Conservation (phyloP, 2,797 vertebrate species). For the Anguilla marmorata region DNA sequence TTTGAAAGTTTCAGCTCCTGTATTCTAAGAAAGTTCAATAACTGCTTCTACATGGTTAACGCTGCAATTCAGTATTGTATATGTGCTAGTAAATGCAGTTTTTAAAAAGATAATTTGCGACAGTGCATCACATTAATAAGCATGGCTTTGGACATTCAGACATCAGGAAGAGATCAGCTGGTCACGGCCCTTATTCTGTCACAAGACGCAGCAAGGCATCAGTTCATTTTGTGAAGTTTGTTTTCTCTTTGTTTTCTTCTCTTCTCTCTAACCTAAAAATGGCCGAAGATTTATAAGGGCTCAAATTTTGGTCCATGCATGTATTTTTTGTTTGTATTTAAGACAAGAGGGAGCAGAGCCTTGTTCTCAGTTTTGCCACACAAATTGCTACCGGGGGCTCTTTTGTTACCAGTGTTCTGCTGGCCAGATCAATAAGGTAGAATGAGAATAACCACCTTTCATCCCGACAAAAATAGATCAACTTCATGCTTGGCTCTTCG, state of each 20-base stretch:
- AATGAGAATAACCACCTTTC: not conserved
- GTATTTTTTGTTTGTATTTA: not conserved
- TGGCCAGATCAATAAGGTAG: slow-evolving; percentile 6
- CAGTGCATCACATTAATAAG: too few relatives aligned
- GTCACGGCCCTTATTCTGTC: too few relatives aligned
- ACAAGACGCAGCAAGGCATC: not conserved
- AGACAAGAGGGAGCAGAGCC: not conserved
- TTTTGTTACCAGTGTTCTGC: not conserved
- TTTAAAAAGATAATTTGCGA: too few relatives aligned
- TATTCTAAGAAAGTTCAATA: too few relatives aligned
- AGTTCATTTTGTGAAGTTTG: not conserved
- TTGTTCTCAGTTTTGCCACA: not conserved
- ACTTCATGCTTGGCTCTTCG: slow-evolving; percentile 6
- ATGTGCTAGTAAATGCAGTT: too few relatives aligned
- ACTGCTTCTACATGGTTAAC: too few relatives aligned
- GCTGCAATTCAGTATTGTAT: too few relatives aligned
- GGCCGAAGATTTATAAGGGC: not conserved
- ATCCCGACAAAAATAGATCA: not conserved
- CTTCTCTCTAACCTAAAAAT: not conserved
- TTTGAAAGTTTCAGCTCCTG: too few relatives aligned
- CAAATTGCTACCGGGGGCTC: not conserved
- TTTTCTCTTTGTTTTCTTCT: not conserved
- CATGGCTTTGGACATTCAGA: too few relatives aligned
- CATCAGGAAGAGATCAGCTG: too few relatives aligned
- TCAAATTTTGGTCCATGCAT: not conserved